Percentiles rank a stretch among this genome's conserved stretches.
These are phyloP conservation scores for Xiphophorus birchmanni DNA, from an alignment of 2,797 vertebrate genomes.

Conservation along the genomic window DNA sequence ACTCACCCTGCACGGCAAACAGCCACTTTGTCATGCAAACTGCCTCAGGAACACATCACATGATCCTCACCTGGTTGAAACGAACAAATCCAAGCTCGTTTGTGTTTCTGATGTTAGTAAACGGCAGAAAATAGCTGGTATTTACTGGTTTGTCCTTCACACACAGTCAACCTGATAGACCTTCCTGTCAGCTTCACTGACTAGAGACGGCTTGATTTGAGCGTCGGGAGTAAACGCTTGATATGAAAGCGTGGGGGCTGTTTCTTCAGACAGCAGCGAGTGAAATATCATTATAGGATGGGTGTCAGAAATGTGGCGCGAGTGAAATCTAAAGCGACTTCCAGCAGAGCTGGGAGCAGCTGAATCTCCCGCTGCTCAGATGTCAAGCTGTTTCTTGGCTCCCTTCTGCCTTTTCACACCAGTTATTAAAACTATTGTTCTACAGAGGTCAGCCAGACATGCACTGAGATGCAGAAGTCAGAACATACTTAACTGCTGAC, in stretches of 20 bases:
- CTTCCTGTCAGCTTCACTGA: conserved; percentile 4
- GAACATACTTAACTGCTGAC: conserved; percentile 14
- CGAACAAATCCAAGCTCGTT: conserved; percentile 9
- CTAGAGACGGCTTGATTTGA: conserved; percentile 18
- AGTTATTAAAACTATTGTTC: background rate
- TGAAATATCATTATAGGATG: conserved; percentile 16
- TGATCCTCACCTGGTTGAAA: conserved; percentile 39
- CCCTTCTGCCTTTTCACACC: background rate
- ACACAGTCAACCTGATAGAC: conserved; percentile 15
- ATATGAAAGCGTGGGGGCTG: conserved; percentile 1
- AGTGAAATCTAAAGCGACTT: conserved; percentile 32
- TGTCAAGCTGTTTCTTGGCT: conserved; percentile 25
- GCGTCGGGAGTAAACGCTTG: conserved; percentile 20
- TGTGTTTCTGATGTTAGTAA: background rate
- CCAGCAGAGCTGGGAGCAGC: conserved; percentile 15
- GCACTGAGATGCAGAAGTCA: conserved; percentile 7
- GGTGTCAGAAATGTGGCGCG: conserved; percentile 28
- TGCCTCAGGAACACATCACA: conserved; percentile 23
- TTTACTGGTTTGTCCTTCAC: background rate
- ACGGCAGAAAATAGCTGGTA: background rate
- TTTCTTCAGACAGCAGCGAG: conserved; percentile 30
- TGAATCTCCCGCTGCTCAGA: conserved; percentile 29
- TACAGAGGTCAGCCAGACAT: background rate
- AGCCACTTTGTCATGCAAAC: conserved; percentile 14
- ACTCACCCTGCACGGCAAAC: conserved; percentile 40